A percentile compares a stretch with the other conserved stretches of the same genome.
Conservation (phyloP, 2,797 vertebrate species). For the Oreochromis grahami region DNA sequence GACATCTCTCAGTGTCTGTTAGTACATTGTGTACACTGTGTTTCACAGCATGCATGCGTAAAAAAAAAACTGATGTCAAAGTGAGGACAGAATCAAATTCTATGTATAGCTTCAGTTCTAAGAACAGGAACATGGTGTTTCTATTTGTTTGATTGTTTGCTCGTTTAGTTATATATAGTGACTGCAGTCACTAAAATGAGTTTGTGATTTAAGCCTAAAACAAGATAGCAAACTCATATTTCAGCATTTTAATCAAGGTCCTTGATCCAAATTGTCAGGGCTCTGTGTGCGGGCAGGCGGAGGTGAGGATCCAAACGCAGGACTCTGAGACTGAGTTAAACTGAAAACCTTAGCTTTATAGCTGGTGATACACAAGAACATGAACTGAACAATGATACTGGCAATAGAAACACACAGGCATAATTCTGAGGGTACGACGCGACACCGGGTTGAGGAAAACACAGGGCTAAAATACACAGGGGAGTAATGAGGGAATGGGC, state of each 20-base stretch:
- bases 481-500: too few relatives aligned
- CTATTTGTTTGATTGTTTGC: background rate
- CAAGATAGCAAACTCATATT: constrained; percentile 23
- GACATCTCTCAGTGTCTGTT: background rate
- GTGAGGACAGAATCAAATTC: background rate
- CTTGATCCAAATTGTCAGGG: too few relatives aligned
- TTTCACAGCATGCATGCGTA: background rate
- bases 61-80: background rate
- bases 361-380: too few relatives aligned
- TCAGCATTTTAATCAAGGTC: constrained; percentile 59
- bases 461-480: too few relatives aligned
- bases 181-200: constrained; percentile 3
- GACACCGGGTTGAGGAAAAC: too few relatives aligned
- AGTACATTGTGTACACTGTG: background rate
- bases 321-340: too few relatives aligned
- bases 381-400: too few relatives aligned
- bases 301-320: too few relatives aligned
- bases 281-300: too few relatives aligned
- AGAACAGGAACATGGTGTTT: background rate
- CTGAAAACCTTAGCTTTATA: too few relatives aligned
- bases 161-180: constrained; percentile 3
- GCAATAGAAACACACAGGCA: too few relatives aligned
- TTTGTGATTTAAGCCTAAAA: constrained; percentile 15
- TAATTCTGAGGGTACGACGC: too few relatives aligned
- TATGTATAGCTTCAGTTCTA: background rate